A percentile compares a stretch with the other conserved stretches of the same genome.
These are phyloP conservation scores for Nestor notabilis DNA, from an alignment of 2,113 vertebrate genomes.

Conservation along the genomic window DNA sequence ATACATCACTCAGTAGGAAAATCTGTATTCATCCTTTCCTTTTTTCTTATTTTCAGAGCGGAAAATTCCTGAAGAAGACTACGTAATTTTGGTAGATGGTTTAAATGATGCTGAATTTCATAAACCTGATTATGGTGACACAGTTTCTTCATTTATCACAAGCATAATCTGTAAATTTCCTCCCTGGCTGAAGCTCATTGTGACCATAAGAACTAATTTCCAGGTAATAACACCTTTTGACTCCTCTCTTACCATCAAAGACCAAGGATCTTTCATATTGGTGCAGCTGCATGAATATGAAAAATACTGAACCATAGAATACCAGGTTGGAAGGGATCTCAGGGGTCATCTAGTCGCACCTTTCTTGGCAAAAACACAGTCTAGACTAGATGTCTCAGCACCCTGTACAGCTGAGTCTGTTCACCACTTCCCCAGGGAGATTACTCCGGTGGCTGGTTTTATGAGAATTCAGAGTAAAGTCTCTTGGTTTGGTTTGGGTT, in stretches of 20 bases:
- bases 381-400: background rate
- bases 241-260: background rate
- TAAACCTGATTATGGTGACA: constrained; percentile 98
- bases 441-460: background rate
- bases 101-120: constrained; percentile 99
- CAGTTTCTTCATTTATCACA: constrained; percentile 91
- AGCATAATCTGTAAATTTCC: constrained; percentile 92
- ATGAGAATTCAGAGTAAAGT: background rate
- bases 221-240: constrained; percentile 80
- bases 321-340: background rate
- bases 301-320: background rate
- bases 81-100: constrained; percentile 93
- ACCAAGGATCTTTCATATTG: background rate
- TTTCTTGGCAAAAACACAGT: background rate
- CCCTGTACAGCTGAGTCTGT: background rate
- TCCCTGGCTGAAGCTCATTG: constrained; percentile 92
- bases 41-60: constrained; percentile 77
- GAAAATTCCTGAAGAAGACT: constrained; percentile 94
- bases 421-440: background rate
- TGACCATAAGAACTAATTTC: constrained; percentile 91
- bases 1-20: background rate
- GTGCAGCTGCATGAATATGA: background rate
- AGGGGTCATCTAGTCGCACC: background rate
- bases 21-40: background rate
- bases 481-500: background rate